Evolutionary conservation across 2,888 invertebrate genomes (phyloP), one percentile per base, ranked within the genome.

Genomic region (Dioctria rufipes): DNA sequence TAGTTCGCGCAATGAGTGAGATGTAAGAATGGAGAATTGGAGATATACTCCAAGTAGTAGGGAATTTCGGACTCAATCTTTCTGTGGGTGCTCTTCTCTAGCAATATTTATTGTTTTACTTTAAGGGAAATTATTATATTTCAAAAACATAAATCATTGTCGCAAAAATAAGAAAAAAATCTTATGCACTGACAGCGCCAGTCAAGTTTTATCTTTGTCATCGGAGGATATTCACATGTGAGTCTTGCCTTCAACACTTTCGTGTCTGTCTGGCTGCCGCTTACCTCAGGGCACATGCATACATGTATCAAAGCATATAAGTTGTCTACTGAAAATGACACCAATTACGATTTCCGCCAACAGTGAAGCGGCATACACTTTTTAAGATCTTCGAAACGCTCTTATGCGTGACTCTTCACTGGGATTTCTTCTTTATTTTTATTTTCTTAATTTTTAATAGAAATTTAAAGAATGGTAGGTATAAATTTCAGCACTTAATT

Each of bases 311-410:
- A 71, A 71, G 71, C 71, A 51, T 54, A 39, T 49, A 54, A 54
- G 51, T 40, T 51, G 54, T 71, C 78, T 79, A 51, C 78, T 81
- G 81, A 81, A 81, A 81, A 80, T 81, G 81, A 80, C 80, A 81
- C 80, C 81, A 81, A 80, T 81, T 81, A 81, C 80, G 73, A 81
- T 80, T 81, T 81, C 81, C 81, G 80, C 77, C 67, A 25, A 25
- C 25, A 25, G 25, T 25, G 25, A 25, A 25, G 25, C 25, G 25
- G 25, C 25, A 25, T 25, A 25, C 25, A 25, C 25, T 25, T 25
- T 25, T 25, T 25, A 25, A 25, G 25, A 25, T 25, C 25, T 25
- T 25, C 2, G 25, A 25, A 25, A 25, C 2, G 25, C 25, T 25
- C 25, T 25, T 25, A 25, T 25, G 25, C 25, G 25, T 25, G 25